Evolutionary conservation across 2,113 vertebrate species (phyloP).

Genomic region (Mionectes macconnelli): DNA sequence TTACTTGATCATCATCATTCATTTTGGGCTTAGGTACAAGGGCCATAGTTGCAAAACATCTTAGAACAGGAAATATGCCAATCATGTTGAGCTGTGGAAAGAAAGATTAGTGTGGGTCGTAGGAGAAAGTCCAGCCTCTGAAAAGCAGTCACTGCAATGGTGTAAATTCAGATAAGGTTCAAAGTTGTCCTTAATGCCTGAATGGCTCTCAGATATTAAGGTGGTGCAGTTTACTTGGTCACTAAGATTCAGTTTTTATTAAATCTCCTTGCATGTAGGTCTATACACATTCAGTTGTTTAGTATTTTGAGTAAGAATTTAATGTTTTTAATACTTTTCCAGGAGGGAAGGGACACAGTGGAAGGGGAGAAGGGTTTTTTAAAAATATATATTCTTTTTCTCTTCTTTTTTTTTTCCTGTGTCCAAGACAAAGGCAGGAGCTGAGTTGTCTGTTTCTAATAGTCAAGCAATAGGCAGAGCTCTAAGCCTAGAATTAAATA

Average conservation of each 20-base stretch:
- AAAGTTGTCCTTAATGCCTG: background rate
- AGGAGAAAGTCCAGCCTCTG: background rate
- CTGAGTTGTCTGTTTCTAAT: background rate
- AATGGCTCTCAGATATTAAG: background rate
- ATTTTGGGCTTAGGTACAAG: background rate
- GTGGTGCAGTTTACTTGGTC: background rate
- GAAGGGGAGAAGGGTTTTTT: background rate
- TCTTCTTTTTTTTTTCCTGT: background rate
- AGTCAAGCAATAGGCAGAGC: background rate
- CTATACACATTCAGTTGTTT: background rate
- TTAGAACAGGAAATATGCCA: background rate
- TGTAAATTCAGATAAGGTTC: background rate
- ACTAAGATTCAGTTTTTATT: background rate
- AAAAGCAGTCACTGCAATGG: background rate
- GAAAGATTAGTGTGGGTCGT: background rate
- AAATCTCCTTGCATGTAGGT: background rate
- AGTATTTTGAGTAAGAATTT: background rate
- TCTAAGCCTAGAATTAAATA: background rate
- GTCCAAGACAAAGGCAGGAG: background rate
- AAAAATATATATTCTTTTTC: background rate
- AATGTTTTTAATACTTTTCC: background rate
- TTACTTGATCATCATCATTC: background rate
- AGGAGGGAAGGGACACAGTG: background rate
- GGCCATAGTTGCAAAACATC: background rate
- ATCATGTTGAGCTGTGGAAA: background rate